Evolutionary conservation across 2,888 invertebrate genomes (phyloP), one percentile per base, ranked within the genome.

Genomic region (Cephus pulcher): DNA sequence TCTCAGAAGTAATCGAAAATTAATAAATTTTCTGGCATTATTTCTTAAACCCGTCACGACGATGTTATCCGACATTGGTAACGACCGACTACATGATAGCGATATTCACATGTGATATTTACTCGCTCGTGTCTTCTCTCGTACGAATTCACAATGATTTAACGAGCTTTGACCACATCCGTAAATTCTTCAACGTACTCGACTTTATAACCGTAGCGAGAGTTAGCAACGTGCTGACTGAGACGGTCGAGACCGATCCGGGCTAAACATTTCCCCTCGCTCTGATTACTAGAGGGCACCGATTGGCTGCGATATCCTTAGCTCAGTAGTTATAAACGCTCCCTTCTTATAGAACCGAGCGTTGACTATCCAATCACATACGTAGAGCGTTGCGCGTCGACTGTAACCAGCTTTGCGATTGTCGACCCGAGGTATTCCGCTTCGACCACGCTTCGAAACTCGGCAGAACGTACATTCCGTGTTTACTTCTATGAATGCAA

Each of bases 1-100:
- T n/a, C 78, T 81, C 74, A 79, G 56, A 82, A 82, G 73, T 80
- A 82, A 34, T 81, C 81, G 80, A 83, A 82, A 30, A 34, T 56
- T 23, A 56, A 23, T 56, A 56, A 56, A 56, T 56, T 56, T 56
- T 9, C 56, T 56, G 56, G 23, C 56, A 56, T 56, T 56, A 56
- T 56, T 56, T 56, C 56, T 56, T 56, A 56, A 23, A 56, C 23
- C 23, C 56, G 56, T 23, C 56, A 56, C 56, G 23, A 56, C 23
- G 56, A 56, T 9, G 9, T 56, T 56, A 23, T 56, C 23, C 23
- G 56, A 23, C 15, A 56, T 56, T 23, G 23, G 23, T 56, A 23
- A 56, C 23, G 56, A 23, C 23, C 56, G 56, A 56, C 56, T 56
- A 56, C 56, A 56, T 56, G 56, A 56, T 56, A 23, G 56, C 23